Conservation (phyloP, 1,140 invertebrate species). For the Samia ricini region DNA sequence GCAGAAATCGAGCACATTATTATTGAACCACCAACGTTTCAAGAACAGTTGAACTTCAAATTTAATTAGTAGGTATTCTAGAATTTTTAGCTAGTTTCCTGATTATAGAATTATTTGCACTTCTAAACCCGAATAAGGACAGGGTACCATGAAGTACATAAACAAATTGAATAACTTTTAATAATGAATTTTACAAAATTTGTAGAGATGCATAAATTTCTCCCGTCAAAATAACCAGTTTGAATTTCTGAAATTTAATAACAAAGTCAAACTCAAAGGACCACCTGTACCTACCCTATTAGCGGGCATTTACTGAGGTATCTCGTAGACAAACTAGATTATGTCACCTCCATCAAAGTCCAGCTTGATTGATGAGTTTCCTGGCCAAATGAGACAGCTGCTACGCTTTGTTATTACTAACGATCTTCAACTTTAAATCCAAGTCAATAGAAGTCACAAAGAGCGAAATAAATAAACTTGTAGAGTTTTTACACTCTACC, state of each 20-base stretch:
- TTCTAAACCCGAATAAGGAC: too few relatives aligned
- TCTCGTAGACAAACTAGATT: conserved; percentile 65
- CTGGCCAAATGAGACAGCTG: conserved; percentile 51
- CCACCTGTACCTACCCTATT: conserved; percentile 64
- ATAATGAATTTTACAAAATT: not conserved
- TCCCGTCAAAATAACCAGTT: not conserved
- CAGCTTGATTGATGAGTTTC: conserved; percentile 62
- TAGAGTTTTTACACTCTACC: conserved; percentile 30
- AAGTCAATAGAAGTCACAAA: not conserved
- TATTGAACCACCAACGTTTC: too few relatives aligned
- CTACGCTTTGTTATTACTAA: not conserved
- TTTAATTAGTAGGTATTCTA: too few relatives aligned
- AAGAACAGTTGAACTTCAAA: too few relatives aligned
- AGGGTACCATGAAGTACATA: too few relatives aligned
- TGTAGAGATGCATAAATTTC: not conserved
- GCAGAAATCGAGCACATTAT: too few relatives aligned
- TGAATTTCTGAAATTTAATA: not conserved
- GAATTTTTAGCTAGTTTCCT: too few relatives aligned
- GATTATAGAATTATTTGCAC: too few relatives aligned
- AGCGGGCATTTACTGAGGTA: conserved; percentile 50
- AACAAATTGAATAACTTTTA: not conserved
- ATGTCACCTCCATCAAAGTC: conserved; percentile 69
- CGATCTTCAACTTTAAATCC: conserved; percentile 12
- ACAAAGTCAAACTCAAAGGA: conserved; percentile 6
- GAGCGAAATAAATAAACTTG: conserved; percentile 10